These are phyloP conservation scores for Chrosomus eos DNA, from an alignment of 2,797 vertebrate species.

Conservation along the genomic window DNA sequence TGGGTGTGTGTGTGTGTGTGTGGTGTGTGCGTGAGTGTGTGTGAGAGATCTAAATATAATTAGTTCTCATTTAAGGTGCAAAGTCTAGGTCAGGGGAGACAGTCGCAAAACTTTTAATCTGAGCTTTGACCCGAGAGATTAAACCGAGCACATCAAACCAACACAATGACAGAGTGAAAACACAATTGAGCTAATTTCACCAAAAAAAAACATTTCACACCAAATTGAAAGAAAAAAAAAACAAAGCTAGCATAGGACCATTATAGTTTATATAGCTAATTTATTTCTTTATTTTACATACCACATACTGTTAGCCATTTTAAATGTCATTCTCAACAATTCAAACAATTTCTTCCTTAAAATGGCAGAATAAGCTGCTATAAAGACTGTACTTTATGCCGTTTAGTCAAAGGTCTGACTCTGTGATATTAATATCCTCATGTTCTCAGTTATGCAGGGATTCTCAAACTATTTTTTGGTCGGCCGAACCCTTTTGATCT, in stretches of 20 bases:
- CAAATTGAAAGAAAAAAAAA: neutral
- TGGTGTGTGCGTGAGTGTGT: neutral
- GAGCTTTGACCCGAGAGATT: conserved; percentile 59
- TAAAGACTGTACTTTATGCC: neutral
- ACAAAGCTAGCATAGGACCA: too few species aligned
- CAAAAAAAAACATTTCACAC: neutral
- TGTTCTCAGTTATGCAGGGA: neutral
- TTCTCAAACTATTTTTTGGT: neutral
- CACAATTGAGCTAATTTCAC: too few species aligned
- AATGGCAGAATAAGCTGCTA: neutral
- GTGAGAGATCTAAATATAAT: conserved; percentile 51
- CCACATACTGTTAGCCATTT: neutral
- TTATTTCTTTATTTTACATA: too few species aligned
- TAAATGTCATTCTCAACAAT: neutral
- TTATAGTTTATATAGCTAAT: too few species aligned
- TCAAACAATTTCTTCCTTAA: neutral
- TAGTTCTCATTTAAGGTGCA: conserved; percentile 58
- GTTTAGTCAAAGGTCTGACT: neutral
- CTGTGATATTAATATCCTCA: neutral
- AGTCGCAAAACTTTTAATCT: conserved; percentile 59
- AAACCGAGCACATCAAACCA: conserved; percentile 52
- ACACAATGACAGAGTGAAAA: conserved; percentile 25
- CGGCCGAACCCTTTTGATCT: neutral
- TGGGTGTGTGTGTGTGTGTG: neutral
- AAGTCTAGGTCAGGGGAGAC: conserved; percentile 34